A percentile compares a stretch with the other conserved stretches of the same genome.
Conservation (phyloP, 2,888 invertebrate genomes). For the Malthinus flaveolus region DNA sequence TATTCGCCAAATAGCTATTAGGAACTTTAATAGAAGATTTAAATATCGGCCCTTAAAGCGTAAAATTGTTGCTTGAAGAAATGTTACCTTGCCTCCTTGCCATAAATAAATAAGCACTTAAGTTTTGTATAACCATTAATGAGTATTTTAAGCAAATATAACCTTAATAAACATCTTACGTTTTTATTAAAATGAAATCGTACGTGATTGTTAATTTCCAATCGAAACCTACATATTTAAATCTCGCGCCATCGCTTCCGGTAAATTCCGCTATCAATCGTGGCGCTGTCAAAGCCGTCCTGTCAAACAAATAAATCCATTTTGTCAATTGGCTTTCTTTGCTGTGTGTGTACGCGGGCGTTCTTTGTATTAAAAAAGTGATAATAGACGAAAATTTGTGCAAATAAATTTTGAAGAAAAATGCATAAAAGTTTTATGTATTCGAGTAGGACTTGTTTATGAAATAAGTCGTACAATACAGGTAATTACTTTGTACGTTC, state of each 20-base stretch:
- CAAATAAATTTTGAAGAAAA: conserved; percentile 13
- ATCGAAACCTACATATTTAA: background rate
- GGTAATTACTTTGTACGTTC: conserved; percentile 25
- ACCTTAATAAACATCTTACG: no score
- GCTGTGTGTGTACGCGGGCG: conserved; percentile 30
- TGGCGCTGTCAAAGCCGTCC: conserved; percentile 15
- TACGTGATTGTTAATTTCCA: background rate
- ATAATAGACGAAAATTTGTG: conserved; percentile 24
- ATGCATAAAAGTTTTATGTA: conserved; percentile 30
- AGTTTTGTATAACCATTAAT: no score
- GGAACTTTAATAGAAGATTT: no score
- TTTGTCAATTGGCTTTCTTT: conserved; percentile 34
- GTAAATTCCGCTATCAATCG: conserved; percentile 31
- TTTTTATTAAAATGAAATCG: no score
- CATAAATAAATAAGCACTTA: no score
- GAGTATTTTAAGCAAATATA: no score
- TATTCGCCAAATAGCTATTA: no score
- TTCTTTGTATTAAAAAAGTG: conserved; percentile 32
- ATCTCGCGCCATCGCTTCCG: background rate
- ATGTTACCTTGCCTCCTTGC: no score
- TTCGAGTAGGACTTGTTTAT: conserved; percentile 26
- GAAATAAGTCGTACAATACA: conserved; percentile 29
- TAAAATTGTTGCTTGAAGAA: no score
- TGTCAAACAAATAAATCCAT: conserved; percentile 44
- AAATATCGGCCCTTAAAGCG: no score